Base-by-base conservation (phyloP, 1,140 invertebrate species). In the Drosophila quadrilineata region DNA sequence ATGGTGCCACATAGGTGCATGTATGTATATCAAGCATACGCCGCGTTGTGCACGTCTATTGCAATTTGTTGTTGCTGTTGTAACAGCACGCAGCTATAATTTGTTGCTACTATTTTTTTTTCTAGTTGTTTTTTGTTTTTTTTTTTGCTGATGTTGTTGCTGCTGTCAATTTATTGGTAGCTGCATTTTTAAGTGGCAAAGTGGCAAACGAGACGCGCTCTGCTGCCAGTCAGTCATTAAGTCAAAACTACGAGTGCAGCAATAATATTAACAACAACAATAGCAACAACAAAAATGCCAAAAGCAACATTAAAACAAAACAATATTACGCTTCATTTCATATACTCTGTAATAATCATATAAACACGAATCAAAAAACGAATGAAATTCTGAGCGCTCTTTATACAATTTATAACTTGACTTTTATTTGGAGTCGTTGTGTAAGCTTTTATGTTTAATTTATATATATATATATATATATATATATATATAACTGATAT, bases 181-280 rank as follows among this genome's bases (percentile, higher is more conserved):
- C 57, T 80, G 75, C 76, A 75, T 80, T 80, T 79, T 71, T 66
- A 68, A 77, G 69, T 77, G 52, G 56, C 66, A 58, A 68, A 77
- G 69, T 77, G 52, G 56, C 66, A 58, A 75, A 76, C 66, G 62
- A 75, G 66, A 75, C 72, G 52, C 72, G 71, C 64, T 74, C 68
- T n/a, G 71, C 64, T 28, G 71, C 64, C 29, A 43, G 50, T 50
- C 71, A 41, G 71, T 64, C 71, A 75, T 69, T 73, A 46, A 65
- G 62, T 41, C 62, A 57, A 46, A 65, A 48, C 53, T 57, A 57
- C 35, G 29, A n/a, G n/a, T 38, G 43, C 53, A 57, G 9, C 38
- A 26, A 10, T 65, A 12, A n/a, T 21, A 43, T 41, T 33, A 29
- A 9, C 29, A 46, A 46, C n/a, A 38, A 12, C 14, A 38, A 38